A percentile compares a stretch with the other conserved stretches of the same genome.
phyloP scores from a whole-genome alignment of 2,113 vertebrate species.

The Thalassarche chlororhynchos region DNA sequence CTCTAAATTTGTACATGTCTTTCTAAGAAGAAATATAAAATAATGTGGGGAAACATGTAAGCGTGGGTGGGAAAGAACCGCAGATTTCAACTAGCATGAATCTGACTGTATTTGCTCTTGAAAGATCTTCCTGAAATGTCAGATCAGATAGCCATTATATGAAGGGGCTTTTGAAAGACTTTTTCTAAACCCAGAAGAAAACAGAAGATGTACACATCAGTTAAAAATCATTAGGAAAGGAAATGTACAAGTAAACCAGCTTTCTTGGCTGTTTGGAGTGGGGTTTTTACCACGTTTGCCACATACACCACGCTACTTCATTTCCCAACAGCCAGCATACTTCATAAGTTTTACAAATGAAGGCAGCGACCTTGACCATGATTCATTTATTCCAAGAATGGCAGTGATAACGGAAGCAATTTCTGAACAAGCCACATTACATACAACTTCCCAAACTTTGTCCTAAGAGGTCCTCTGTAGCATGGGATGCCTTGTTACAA shows the following conservation, averaged over 20 bases:
- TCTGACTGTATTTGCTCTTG: neutral
- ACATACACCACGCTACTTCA: neutral
- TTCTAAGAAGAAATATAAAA: neutral
- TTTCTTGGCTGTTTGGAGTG: neutral
- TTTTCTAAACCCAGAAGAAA: neutral
- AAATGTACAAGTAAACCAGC: neutral
- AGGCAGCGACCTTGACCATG: neutral
- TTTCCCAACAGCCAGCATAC: neutral
- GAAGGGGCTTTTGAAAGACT: neutral
- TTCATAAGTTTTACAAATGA: neutral
- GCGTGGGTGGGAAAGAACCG: neutral
- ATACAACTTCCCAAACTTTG: neutral
- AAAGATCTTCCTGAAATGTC: neutral
- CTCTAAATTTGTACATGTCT: neutral
- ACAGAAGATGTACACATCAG: neutral
- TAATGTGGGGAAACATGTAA: neutral
- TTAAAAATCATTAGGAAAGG: neutral
- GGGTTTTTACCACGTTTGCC: neutral
- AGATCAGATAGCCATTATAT: neutral
- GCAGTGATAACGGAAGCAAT: neutral
- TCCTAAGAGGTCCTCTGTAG: neutral
- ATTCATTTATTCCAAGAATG: neutral
- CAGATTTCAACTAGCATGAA: neutral
- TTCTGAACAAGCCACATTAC: neutral
- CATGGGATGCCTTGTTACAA: neutral